Percentiles rank a stretch among this genome's conserved stretches.
These are phyloP conservation scores for Mechanitis messenoides DNA, from an alignment of 2,888 invertebrate genomes.

Conservation along the genomic window DNA sequence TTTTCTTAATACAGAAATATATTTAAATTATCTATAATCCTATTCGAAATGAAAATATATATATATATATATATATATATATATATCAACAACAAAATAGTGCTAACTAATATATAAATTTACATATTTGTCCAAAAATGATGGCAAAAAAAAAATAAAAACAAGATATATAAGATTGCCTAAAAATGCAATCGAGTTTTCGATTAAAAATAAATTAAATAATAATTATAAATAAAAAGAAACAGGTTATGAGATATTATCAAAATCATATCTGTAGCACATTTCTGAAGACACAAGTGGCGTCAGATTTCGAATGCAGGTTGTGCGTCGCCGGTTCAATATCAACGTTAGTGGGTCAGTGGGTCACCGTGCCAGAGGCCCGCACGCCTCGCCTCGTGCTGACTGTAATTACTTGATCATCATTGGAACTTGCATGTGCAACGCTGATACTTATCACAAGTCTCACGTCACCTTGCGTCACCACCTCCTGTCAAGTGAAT, in stretches of 20 bases:
- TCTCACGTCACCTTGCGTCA: slow-evolving; percentile 29
- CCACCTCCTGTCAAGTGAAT: slow-evolving; percentile 24
- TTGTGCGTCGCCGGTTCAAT: slow-evolving; percentile 71
- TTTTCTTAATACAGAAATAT: no score
- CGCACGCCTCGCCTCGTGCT: slow-evolving; percentile 41
- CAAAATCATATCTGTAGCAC: slow-evolving; percentile 14
- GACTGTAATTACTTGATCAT: slow-evolving; percentile 51
- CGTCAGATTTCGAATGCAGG: slow-evolving; percentile 67
- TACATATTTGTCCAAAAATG: no score
- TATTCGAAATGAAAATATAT: no score
- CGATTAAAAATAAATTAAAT: no score
- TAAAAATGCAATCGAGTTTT: no score
- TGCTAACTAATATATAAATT: no score
- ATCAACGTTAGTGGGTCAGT: slow-evolving; percentile 74
- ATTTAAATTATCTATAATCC: no score
- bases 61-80: no score
- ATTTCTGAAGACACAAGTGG: slow-evolving; percentile 56
- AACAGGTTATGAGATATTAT: neutral
- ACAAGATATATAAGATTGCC: no score
- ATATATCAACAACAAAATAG: neutral
- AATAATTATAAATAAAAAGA: no score
- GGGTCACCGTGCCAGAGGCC: slow-evolving; percentile 65
- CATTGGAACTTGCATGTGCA: slow-evolving; percentile 40
- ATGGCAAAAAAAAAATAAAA: no score
- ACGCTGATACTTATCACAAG: slow-evolving; percentile 19